Percentiles rank a stretch among this genome's conserved stretches.
phyloP scores from a whole-genome alignment of 2,888 invertebrate species.

The Capitulum mitella region DNA sequence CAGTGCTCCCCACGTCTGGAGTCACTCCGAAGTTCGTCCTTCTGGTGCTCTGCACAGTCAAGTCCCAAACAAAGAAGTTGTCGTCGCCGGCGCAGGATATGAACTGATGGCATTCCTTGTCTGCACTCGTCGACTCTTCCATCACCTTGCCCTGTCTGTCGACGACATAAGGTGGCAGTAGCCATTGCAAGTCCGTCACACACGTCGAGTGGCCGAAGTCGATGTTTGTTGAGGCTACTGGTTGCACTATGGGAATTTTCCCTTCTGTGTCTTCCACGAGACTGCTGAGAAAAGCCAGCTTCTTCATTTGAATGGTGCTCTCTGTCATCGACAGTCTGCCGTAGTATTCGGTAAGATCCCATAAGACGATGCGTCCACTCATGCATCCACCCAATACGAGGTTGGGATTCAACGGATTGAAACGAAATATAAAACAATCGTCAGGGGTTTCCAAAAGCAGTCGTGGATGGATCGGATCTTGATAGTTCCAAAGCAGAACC shows the following conservation, averaged over 20 bases:
- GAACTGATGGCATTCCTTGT: background rate
- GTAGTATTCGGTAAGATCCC: conserved; percentile 1
- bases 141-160: background rate
- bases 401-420: conserved; percentile 3
- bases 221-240: background rate
- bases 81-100: conserved; percentile 6
- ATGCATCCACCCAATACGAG: background rate
- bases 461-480: background rate
- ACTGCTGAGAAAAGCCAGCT: background rate
- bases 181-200: background rate
- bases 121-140: background rate
- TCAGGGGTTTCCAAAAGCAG: background rate
- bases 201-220: background rate
- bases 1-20: background rate
- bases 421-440: conserved; percentile 2
- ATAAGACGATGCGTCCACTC: conserved; percentile 4
- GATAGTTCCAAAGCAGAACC: conserved; percentile 5
- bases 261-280: conserved; percentile 1
- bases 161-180: background rate
- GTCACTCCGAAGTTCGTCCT: background rate
- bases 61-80: conserved; percentile 11
- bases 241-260: background rate
- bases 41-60: background rate
- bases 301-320: background rate
- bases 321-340: background rate